Evolutionary conservation across 2,797 vertebrate species (phyloP).

Genomic region (Esox lucius): DNA sequence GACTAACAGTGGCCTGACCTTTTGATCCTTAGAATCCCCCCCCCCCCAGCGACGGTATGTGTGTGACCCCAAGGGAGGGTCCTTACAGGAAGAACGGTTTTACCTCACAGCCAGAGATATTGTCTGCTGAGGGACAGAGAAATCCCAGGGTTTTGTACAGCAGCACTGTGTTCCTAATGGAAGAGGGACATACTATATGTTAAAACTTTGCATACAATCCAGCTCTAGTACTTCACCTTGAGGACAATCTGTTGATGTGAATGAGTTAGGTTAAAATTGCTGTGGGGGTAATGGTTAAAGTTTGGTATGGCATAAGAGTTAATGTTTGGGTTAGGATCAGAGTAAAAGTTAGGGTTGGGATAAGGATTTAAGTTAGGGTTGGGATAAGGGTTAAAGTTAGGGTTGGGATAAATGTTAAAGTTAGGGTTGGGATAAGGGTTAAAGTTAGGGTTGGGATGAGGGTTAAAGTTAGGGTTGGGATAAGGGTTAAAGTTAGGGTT

Average conservation of each 20-base stretch:
- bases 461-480: no score
- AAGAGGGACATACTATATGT: neutral
- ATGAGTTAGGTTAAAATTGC: no score
- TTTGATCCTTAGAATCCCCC: conserved; percentile 47
- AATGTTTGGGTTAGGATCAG: no score
- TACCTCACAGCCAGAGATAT: conserved; percentile 63
- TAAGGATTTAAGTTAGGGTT: neutral
- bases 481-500: no score
- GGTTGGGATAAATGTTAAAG: no score
- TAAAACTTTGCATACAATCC: neutral
- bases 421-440: no score
- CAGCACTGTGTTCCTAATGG: neutral
- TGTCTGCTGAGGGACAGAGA: conserved; percentile 43
- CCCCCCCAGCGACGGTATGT: conserved; percentile 34
- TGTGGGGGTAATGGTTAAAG: no score
- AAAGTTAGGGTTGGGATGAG: neutral
- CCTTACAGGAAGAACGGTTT: conserved; percentile 55
- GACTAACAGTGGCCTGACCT: conserved; percentile 55
- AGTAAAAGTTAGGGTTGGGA: no score
- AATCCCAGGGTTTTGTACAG: neutral
- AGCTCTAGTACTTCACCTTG: neutral
- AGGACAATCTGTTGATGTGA: no score
- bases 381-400: no score
- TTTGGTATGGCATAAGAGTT: no score
- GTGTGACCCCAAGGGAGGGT: conserved; percentile 32